Conservation (phyloP, 2,888 invertebrate genomes). For the Conchocele bisecta region DNA sequence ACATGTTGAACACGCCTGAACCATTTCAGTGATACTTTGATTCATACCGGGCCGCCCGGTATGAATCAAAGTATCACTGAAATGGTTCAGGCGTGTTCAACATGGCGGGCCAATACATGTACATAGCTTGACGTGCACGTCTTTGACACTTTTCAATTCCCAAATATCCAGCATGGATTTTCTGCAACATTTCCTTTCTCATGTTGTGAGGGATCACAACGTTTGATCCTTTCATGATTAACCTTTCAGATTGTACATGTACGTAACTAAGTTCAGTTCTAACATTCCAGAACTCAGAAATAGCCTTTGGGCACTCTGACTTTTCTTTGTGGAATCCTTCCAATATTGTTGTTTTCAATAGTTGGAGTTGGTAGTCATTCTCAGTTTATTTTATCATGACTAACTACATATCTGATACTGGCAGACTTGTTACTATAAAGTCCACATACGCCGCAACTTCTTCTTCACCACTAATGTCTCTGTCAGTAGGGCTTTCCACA, state of each 20-base stretch:
- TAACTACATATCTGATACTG: background rate
- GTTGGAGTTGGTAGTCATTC: background rate
- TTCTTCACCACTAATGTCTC: background rate
- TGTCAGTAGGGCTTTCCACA: background rate
- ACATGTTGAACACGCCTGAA: conserved; percentile 7
- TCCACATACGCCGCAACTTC: conserved; percentile 20
- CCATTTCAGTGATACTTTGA: conserved; percentile 14
- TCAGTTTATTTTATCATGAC: background rate
- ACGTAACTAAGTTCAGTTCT: conserved; percentile 5
- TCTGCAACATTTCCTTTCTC: conserved; percentile 16
- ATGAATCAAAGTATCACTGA: too few species aligned
- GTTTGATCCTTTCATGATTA: conserved; percentile 22
- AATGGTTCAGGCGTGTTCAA: too few species aligned
- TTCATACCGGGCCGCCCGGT: too few species aligned
- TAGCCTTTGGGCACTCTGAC: background rate
- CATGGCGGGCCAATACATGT: conserved; percentile 17
- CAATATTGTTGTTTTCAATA: background rate
- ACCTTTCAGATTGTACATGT: too few species aligned
- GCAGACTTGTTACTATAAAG: conserved; percentile 1
- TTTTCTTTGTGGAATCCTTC: conserved; percentile 7
- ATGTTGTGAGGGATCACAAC: conserved; percentile 14
- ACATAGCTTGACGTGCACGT: too few species aligned
- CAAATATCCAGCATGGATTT: conserved; percentile 21
- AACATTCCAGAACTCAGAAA: conserved; percentile 7
- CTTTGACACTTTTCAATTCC: too few species aligned